Base-by-base conservation (phyloP, 2,888 invertebrate genomes). In the Priapulus caudatus region DNA sequence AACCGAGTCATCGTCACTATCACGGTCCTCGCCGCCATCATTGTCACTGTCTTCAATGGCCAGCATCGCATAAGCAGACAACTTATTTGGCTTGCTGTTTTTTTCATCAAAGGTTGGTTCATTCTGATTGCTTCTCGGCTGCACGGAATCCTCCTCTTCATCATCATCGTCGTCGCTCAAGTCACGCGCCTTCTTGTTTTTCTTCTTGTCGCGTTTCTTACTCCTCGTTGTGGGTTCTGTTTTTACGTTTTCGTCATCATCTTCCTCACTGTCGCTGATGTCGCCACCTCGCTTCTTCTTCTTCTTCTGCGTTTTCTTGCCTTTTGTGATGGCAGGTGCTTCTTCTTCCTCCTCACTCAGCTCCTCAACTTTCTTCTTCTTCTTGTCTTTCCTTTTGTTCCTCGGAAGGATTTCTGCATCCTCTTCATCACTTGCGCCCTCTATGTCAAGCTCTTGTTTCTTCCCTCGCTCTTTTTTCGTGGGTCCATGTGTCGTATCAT, bases 241-340 rank as follows among this genome's bases (percentile, higher is more conserved):
- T 22, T 47, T 48, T n/a, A 33, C n/a, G 5, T 10, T 33, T n/a
- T 10, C 33, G 1, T 43, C 45, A 20, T 57, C 59, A 21, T 55
- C 54, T 2, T 53, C 44, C 5, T 55, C 54, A 20, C 54, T 54
- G 20, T 44, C 51, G n/a, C n/a, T n/a, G n/a, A n/a, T n/a, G n/a
- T n/a, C n/a, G n/a, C n/a, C n/a, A n/a, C n/a, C n/a, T n/a, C n/a
- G n/a, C n/a, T n/a, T n/a, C n/a, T n/a, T n/a, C n/a, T n/a, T 51
- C 47, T 20, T 45, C 52, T n/a, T 46, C 53, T 5, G 63, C 62
- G 20, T 55, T 54, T 19, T 64, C 61, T 19, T 65, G 63, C 47
- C 64, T 61, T 48, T 63, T 64, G 60, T 64, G 64, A 54, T 51
- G 15, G 51, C 23, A 23, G 51, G 33, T n/a, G 50, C 51, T 23